These are phyloP conservation scores for Microhierax caerulescens DNA, from an alignment of 2,797 vertebrate species.

Conservation along the genomic window DNA sequence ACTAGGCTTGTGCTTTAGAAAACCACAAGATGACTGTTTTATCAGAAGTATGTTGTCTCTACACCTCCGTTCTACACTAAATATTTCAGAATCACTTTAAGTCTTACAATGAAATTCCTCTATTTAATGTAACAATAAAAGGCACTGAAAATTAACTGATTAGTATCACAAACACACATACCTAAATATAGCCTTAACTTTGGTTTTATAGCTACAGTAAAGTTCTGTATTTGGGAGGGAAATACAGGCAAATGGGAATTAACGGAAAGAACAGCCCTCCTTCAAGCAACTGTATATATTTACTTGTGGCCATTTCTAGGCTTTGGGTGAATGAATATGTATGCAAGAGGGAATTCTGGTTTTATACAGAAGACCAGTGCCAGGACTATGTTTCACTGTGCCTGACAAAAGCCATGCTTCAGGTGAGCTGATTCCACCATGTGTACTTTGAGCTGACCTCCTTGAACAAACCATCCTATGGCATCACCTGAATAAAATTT, in stretches of 20 bases:
- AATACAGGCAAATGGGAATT: not conserved
- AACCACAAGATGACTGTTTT: not conserved
- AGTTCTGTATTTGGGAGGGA: not conserved
- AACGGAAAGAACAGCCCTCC: not conserved
- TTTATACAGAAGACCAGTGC: not conserved
- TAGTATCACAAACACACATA: not conserved
- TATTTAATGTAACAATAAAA: not conserved
- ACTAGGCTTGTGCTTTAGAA: not conserved
- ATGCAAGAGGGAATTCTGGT: not conserved
- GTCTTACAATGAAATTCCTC: not conserved
- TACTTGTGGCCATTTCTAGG: not conserved
- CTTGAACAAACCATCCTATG: not conserved
- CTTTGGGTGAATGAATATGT: constrained; percentile 19
- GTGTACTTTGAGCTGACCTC: not conserved
- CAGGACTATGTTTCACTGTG: not conserved
- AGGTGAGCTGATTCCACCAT: not conserved
- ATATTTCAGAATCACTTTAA: not conserved
- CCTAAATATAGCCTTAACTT: not conserved
- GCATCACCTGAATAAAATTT: not conserved
- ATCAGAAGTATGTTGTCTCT: not conserved
- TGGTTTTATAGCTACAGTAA: not conserved
- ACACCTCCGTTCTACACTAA: not conserved
- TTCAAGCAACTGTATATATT: not conserved
- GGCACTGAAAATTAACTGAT: not conserved
- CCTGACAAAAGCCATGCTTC: not conserved